Percentiles rank a stretch among this genome's conserved stretches.
phyloP scores from a whole-genome alignment of 1,140 invertebrate genomes.

The Drosophila ficusphila region DNA sequence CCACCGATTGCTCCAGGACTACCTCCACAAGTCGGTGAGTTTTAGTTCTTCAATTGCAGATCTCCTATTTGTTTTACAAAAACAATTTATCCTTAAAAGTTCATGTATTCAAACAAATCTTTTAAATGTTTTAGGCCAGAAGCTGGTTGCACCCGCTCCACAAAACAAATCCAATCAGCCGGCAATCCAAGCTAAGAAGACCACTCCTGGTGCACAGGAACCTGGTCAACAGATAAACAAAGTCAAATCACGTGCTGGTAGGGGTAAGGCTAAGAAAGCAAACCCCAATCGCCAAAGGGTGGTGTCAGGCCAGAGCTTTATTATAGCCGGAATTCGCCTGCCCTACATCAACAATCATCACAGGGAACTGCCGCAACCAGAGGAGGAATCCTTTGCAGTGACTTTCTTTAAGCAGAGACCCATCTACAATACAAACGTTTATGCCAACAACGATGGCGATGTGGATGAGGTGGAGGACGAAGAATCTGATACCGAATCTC shows the following conservation, averaged over 20 bases:
- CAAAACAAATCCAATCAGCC: constrained; percentile 2
- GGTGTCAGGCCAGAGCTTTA: constrained; percentile 10
- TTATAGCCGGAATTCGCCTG: constrained; percentile 37
- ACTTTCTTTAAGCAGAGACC: constrained; percentile 58
- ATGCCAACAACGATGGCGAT: constrained; percentile 2
- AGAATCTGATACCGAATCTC: constrained; percentile 28
- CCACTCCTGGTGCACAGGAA: neutral
- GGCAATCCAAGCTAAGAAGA: neutral
- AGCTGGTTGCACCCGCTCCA: constrained; percentile 27
- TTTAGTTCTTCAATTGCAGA: neutral
- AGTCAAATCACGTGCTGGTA: constrained; percentile 16
- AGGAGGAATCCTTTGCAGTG: constrained; percentile 50
- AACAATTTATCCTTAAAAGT: too few relatives aligned
- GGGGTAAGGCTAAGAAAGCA: neutral
- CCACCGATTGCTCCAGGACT: constrained; percentile 9
- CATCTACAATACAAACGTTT: constrained; percentile 42
- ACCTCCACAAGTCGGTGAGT: constrained; percentile 1
- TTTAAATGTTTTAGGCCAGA: constrained; percentile 27
- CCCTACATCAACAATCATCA: constrained; percentile 31
- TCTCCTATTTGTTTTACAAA: neutral
- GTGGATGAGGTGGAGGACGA: neutral
- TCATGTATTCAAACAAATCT: neutral
- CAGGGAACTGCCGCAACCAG: constrained; percentile 27
- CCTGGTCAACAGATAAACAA: neutral
- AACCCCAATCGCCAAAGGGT: constrained; percentile 14